These are phyloP conservation scores for Saccopteryx leptura DNA, from an alignment of 2,113 vertebrate genomes.

Conservation along the genomic window DNA sequence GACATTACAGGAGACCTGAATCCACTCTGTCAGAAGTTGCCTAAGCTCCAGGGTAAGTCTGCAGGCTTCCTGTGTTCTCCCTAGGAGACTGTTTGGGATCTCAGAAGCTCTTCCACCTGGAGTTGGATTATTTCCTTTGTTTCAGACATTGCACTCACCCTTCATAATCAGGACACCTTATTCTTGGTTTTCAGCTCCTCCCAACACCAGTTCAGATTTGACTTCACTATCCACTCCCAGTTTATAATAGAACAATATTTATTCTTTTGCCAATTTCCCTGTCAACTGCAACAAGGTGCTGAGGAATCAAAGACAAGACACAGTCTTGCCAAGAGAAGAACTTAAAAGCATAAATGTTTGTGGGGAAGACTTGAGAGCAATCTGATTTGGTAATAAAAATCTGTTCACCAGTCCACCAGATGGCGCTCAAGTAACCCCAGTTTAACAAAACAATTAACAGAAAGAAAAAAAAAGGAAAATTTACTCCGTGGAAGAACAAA, in stretches of 20 bases:
- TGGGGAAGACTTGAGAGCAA: not conserved
- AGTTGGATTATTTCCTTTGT: not conserved
- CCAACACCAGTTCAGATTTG: not conserved
- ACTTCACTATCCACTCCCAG: not conserved
- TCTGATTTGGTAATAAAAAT: not conserved
- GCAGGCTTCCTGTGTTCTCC: accelerated
- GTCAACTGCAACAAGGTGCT: not conserved
- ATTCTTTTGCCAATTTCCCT: not conserved
- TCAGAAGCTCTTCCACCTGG: not conserved
- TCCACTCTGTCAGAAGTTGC: not conserved
- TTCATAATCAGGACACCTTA: not conserved
- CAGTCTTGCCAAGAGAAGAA: not conserved
- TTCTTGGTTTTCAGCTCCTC: not conserved
- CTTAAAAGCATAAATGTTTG: not conserved
- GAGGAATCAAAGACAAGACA: not conserved
- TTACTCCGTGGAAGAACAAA: not conserved
- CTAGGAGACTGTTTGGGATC: not conserved
- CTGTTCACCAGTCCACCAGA: conserved; percentile 61
- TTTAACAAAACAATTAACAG: not conserved
- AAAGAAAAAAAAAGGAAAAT: not conserved
- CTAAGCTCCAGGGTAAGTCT: not conserved
- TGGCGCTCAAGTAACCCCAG: conserved; percentile 5
- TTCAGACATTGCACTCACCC: not conserved
- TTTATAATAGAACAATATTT: not conserved
- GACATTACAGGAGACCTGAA: not conserved